Evolutionary conservation across 2,113 vertebrate species (phyloP), one percentile per base, ranked within the genome.

Genomic region (Lethenteron reissneri): DNA sequence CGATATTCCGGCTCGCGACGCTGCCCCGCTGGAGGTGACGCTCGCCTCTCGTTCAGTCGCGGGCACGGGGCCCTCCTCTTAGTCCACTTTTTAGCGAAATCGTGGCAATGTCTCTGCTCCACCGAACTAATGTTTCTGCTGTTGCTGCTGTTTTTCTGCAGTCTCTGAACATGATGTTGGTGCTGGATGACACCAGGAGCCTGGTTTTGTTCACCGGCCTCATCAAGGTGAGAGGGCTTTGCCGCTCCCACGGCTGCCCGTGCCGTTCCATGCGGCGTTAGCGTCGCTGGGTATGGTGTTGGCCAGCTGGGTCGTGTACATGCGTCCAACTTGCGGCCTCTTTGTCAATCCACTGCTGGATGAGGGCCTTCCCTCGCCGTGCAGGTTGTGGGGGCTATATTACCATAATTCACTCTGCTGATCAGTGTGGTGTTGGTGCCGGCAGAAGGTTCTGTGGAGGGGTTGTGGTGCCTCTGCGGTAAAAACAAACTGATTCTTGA

Each of bases 191-290:
- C 75, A 90, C 82, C 75, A 90, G 92, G 17, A 95, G 85, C 78
- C 79, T 99, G 78, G 86, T 95, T 70, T 83, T 99, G 8, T 99
- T 95, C 77, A 95, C 91, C 1, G 94, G 94, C 76, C 76, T 89
- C 72, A 88, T 88, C 73, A 82, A 86, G 82, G 94, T 99, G 72
- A 74, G 83, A 70, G 17, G 17, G 69, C 15, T 41, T 75, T 41
- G 41, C 6, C 41, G 41, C 41, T 41, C 41, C 41, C 41, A 41
- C 41, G n/a, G 3, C 41, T 41, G 41, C 41, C 41, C 6, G 41
- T 41, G 5, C 41, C 41, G 41, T 41, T 41, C 41, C 6, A 41
- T 41, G 41, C 41, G 41, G 41, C 41, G 41, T 41, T 41, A 41
- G 41, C 6, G 3, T 41, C 41, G 6, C 41, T 41, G 41, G 41